Percentiles rank a stretch among this genome's conserved stretches.
Evolutionary conservation across 1,140 invertebrate species (phyloP).

Genomic region (Chymomyza costata): DNA sequence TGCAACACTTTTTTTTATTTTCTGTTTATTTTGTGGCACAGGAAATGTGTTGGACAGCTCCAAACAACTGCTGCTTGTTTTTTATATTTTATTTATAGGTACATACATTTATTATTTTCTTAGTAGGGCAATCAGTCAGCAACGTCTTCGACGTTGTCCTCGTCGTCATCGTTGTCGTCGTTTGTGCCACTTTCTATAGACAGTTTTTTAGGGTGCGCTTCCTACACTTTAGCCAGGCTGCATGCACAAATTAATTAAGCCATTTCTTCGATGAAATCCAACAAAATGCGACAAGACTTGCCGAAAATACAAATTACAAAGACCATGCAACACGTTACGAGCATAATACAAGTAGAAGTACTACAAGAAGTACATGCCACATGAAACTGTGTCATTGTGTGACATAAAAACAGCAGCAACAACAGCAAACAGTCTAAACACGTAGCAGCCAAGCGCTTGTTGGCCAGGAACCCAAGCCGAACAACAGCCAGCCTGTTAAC

Average conservation of each 20-base stretch:
- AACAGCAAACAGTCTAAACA: slow-evolving; percentile 42
- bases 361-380: slow-evolving; percentile 17
- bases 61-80: too few species aligned
- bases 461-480: too few species aligned
- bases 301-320: slow-evolving; percentile 44
- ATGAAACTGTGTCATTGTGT: slow-evolving; percentile 66
- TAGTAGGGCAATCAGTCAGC: slow-evolving; percentile 13
- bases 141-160: slow-evolving; percentile 31
- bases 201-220: too few species aligned
- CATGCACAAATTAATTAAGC: slow-evolving; percentile 58
- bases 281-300: slow-evolving; percentile 40
- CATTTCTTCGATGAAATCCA: slow-evolving; percentile 69
- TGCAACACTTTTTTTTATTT: slow-evolving; percentile 1
- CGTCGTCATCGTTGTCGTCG: background rate
- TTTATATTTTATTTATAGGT: too few species aligned
- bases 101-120: too few species aligned
- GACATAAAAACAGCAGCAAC: slow-evolving; percentile 44
- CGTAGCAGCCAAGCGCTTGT: slow-evolving; percentile 65
- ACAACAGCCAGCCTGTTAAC: background rate
- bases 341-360: too few species aligned
- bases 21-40: slow-evolving; percentile 4
- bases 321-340: slow-evolving; percentile 8
- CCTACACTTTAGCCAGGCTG: too few species aligned
- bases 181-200: too few species aligned
- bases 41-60: slow-evolving; percentile 11